phyloP scores from a whole-genome alignment of 2,797 vertebrate species.

The Echiichthys vipera region DNA sequence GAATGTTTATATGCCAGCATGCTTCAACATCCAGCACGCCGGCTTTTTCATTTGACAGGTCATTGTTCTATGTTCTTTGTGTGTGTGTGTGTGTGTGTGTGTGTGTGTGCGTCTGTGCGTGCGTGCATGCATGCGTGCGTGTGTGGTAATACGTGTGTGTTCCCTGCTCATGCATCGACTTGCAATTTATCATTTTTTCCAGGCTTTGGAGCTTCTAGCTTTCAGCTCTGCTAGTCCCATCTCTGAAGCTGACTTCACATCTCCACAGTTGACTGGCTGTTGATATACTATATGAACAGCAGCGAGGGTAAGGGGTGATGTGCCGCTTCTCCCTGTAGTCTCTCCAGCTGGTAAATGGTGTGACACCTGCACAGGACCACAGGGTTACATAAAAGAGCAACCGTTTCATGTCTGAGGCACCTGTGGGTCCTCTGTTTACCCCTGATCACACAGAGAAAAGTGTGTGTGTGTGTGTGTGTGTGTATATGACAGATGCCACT shows the following conservation, averaged over 20 bases:
- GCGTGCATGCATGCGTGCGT: slow-evolving; percentile 5
- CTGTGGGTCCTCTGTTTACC: slow-evolving; percentile 34
- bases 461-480: not conserved
- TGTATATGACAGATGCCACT: slow-evolving; percentile 45
- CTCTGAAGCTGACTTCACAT: slow-evolving; percentile 56
- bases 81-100: too few species aligned
- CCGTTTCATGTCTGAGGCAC: slow-evolving; percentile 28
- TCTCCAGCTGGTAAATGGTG: slow-evolving; percentile 51
- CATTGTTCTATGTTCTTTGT: slow-evolving; percentile 13
- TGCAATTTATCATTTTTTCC: slow-evolving; percentile 47
- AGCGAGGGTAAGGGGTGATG: slow-evolving; percentile 10
- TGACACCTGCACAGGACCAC: slow-evolving; percentile 49
- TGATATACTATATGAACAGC: slow-evolving; percentile 41
- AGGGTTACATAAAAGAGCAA: slow-evolving; percentile 47
- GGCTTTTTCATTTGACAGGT: slow-evolving; percentile 26
- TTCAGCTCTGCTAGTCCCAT: slow-evolving; percentile 42
- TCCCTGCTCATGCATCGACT: slow-evolving; percentile 33
- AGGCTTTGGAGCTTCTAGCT: slow-evolving; percentile 24
- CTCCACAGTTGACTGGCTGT: slow-evolving; percentile 45
- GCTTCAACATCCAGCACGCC: slow-evolving; percentile 14
- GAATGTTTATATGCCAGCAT: slow-evolving; percentile 22
- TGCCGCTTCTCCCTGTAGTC: slow-evolving; percentile 1
- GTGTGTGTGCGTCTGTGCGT: not conserved
- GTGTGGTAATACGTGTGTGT: too few species aligned
- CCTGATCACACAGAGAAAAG: slow-evolving; percentile 22